Evolutionary conservation across 2,888 invertebrate genomes (phyloP), one percentile per base, ranked within the genome.

Genomic region (Invenusta paracnida): DNA sequence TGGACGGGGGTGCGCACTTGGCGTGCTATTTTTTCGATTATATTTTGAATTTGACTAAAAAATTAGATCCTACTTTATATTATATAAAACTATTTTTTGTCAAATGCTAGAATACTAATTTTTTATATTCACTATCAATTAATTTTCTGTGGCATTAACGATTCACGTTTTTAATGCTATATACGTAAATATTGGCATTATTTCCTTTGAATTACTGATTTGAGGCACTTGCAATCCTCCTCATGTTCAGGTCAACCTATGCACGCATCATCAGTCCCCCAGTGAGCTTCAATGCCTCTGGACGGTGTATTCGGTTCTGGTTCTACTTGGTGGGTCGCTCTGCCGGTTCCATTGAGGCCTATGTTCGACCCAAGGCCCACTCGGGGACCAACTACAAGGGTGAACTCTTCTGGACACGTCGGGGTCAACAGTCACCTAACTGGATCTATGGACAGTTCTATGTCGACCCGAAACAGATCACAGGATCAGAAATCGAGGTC

Each of bases 301-400:
- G 85, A n/a, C 28, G 27, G 25, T 87, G 87, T 81, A 23, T 87
- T 13, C 73, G 25, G 17, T 89, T 90, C 85, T 90, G 89, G 88
- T 90, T 90, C 85, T 89, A 90, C 86, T 89, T 90, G 89, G 88
- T 87, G 86, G 90, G 90, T 11, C 5, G 48, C 48, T 13, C 13
- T 29, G 48, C 48, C 17, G 48, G 48, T 48, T 48, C 48, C 17
- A 48, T 48, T 48, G 48, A 48, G 48, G 48, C 17, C 5, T 48
- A 11, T 48, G 48, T 48, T 5, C 48, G 48, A 11, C 48, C 48
- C 11, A 48, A 48, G 48, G 48, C 48, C 5, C 5, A 17, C 5
- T 5, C 48, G 11, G 17, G 17, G 5, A 48, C 17, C 17, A 48
- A 48, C 48, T 11, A 17, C 5, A 48, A 48, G 17, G 48, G 48